A percentile compares a stretch with the other conserved stretches of the same genome.
These are phyloP conservation scores for Isurus oxyrinchus DNA, from an alignment of 2,113 vertebrate genomes.

Conservation along the genomic window DNA sequence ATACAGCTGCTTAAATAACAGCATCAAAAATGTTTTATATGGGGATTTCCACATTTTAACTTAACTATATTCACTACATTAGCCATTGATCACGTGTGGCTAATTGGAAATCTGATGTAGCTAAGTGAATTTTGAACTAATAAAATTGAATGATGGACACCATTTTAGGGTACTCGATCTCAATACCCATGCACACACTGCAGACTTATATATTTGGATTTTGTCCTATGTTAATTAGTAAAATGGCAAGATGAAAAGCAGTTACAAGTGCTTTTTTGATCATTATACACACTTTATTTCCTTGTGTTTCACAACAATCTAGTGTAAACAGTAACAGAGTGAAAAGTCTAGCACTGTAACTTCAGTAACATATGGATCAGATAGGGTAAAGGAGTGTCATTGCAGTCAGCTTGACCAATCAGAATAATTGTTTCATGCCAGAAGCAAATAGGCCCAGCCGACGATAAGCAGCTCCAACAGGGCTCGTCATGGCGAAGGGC, in stretches of 20 bases:
- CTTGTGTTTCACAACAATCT: too few relatives aligned
- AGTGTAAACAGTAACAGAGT: too few relatives aligned
- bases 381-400: not conserved
- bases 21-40: not conserved
- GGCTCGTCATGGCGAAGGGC: not conserved
- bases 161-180: not conserved
- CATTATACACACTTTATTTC: not conserved
- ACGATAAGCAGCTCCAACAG: not conserved
- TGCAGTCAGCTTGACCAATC: not conserved
- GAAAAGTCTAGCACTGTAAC: too few relatives aligned
- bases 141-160: not conserved
- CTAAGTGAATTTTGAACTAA: not conserved
- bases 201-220: not conserved
- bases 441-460: not conserved
- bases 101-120: not conserved
- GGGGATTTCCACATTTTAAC: not conserved
- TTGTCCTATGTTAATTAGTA: not conserved
- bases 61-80: not conserved
- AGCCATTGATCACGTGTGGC: not conserved
- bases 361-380: not conserved
- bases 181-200: not conserved
- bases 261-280: not conserved
- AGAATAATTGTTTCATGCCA: not conserved
- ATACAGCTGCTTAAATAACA: not conserved
- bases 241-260: not conserved